These are phyloP conservation scores for Lasioglossum leucozonium DNA, from an alignment of 2,888 invertebrate genomes.

Conservation along the genomic window DNA sequence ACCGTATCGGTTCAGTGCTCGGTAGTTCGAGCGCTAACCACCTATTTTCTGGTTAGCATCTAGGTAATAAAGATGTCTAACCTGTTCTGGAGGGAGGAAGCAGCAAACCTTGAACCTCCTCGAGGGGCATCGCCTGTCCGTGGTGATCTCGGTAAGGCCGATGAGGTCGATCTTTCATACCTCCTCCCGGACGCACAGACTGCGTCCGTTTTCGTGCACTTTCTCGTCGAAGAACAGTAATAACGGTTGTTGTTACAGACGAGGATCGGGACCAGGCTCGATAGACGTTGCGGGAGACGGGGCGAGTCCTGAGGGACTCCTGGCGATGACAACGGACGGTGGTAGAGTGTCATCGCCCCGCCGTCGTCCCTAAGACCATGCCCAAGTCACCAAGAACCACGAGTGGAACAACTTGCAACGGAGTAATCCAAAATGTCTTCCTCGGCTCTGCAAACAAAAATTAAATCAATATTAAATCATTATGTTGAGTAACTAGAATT, in stretches of 20 bases:
- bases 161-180: slow-evolving; percentile 81
- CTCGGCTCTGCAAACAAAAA: slow-evolving; percentile 7
- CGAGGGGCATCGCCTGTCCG: slow-evolving; percentile 81
- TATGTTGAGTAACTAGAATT: not conserved
- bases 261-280: slow-evolving; percentile 53
- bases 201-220: slow-evolving; percentile 61
- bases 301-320: slow-evolving; percentile 81
- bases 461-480: not conserved
- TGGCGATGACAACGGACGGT: slow-evolving; percentile 78
- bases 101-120: slow-evolving; percentile 81
- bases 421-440: slow-evolving; percentile 1
- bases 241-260: slow-evolving; percentile 9
- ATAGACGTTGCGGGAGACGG: slow-evolving; percentile 71
- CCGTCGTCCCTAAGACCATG: slow-evolving; percentile 82
- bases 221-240: slow-evolving; percentile 42
- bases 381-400: slow-evolving; percentile 68
- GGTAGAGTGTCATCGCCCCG: slow-evolving; percentile 83
- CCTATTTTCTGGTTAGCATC: not conserved
- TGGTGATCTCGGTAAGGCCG: slow-evolving; percentile 79
- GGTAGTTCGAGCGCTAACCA: not conserved
- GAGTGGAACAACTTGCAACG: slow-evolving; percentile 34
- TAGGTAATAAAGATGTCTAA: slow-evolving; percentile 34
- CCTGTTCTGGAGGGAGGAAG: slow-evolving; percentile 81
- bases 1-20: not conserved
- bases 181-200: slow-evolving; percentile 63